Percentiles rank a stretch among this genome's conserved stretches.
Conservation (phyloP, 2,888 invertebrate species). For the Drosophila demipolita region DNA sequence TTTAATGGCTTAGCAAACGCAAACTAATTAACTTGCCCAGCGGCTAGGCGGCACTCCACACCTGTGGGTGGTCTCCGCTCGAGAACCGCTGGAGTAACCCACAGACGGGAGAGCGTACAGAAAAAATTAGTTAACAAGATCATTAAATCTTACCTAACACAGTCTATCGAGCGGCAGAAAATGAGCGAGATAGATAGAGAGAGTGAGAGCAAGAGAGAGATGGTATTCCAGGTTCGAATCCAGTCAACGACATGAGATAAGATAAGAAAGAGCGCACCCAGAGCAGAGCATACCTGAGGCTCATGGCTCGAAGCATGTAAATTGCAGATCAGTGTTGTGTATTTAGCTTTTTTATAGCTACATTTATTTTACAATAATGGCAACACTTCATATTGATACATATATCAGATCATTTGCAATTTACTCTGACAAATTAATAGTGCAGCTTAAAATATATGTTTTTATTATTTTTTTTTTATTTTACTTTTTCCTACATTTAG, state of each 20-base stretch:
- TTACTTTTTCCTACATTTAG: not conserved
- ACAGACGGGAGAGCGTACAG: constrained; percentile 20
- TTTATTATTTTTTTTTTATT: too few relatives aligned
- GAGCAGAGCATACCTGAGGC: constrained; percentile 28
- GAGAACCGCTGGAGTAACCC: constrained; percentile 1
- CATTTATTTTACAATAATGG: too few relatives aligned
- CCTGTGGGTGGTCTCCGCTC: constrained; percentile 66
- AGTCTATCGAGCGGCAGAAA: constrained; percentile 47
- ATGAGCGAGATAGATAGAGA: not conserved
- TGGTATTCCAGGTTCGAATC: constrained; percentile 8
- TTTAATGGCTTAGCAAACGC: constrained; percentile 37
- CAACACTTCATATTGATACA: not conserved
- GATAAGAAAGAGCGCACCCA: constrained; percentile 53
- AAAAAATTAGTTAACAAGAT: constrained; percentile 77
- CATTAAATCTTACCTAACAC: constrained; percentile 78
- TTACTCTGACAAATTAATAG: not conserved
- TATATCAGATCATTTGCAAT: not conserved
- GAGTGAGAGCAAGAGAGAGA: constrained; percentile 5
- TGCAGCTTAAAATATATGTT: not conserved
- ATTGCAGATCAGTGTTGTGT: constrained; percentile 11
- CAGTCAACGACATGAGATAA: constrained; percentile 58
- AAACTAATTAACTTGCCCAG: constrained; percentile 72
- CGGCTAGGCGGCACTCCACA: constrained; percentile 31
- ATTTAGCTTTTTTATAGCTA: constrained; percentile 1
- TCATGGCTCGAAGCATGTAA: constrained; percentile 19